Conservation (phyloP, 2,113 vertebrate species). For the Thalassarche chlororhynchos region DNA sequence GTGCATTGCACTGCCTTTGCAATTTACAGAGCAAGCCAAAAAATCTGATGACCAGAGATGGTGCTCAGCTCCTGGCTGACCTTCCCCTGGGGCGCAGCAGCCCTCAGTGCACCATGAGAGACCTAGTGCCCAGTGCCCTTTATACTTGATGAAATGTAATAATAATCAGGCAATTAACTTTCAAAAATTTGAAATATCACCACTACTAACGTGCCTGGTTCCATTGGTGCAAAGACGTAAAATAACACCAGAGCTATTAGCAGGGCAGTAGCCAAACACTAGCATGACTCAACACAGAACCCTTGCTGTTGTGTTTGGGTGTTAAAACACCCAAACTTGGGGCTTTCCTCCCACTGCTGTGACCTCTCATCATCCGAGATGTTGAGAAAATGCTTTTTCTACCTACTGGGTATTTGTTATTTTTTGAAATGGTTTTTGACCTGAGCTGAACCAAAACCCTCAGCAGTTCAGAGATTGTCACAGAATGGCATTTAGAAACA, state of each 20-base stretch:
- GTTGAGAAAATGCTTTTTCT: neutral
- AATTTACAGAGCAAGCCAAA: neutral
- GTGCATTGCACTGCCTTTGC: neutral
- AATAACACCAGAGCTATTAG: neutral
- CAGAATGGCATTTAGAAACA: neutral
- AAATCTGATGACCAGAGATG: neutral
- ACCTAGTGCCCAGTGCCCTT: neutral
- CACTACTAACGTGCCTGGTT: neutral
- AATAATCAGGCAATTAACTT: neutral
- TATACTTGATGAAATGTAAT: neutral
- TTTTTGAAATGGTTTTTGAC: neutral
- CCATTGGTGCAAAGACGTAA: neutral
- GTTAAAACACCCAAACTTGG: neutral
- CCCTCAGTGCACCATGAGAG: neutral
- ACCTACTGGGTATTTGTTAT: neutral
- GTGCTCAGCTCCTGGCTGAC: conserved; percentile 6
- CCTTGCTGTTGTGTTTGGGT: neutral
- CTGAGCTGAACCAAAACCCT: neutral
- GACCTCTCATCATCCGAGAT: neutral
- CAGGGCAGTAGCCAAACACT: neutral
- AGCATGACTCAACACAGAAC: neutral
- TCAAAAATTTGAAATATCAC: neutral
- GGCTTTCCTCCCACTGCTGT: neutral
- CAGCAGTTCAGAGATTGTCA: neutral
- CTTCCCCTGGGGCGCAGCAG: neutral